Conservation (phyloP, 2,888 invertebrate species). For the Phlogophora meticulosa region DNA sequence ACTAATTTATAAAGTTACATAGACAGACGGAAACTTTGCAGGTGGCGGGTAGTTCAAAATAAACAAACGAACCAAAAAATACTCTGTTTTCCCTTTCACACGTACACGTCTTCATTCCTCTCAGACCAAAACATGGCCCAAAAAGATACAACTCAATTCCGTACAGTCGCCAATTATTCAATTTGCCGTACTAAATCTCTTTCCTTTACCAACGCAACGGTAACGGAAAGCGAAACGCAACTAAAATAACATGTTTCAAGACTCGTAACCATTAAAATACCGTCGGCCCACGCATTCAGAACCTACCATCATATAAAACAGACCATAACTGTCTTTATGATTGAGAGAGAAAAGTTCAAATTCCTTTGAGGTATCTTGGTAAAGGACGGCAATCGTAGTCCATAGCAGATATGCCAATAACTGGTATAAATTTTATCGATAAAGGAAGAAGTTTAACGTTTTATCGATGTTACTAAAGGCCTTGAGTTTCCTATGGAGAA, state of each 20-base stretch:
- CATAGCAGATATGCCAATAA: constrained; percentile 65
- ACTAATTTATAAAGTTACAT: too few species aligned
- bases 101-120: neutral
- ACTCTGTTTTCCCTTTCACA: constrained; percentile 39
- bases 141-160: constrained; percentile 37
- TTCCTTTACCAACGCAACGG: constrained; percentile 45
- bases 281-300: constrained; percentile 73
- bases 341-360: constrained; percentile 56
- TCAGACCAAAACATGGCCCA: constrained; percentile 4
- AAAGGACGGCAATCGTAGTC: constrained; percentile 68
- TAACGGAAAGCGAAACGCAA: constrained; percentile 68
- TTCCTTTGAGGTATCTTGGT: constrained; percentile 42
- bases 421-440: constrained; percentile 68
- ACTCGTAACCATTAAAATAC: constrained; percentile 81
- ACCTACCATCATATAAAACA: constrained; percentile 51
- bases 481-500: constrained; percentile 50
- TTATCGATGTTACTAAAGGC: constrained; percentile 52
- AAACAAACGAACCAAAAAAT: neutral
- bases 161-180: constrained; percentile 54
- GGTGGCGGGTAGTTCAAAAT: too few species aligned
- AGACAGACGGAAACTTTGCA: too few species aligned
- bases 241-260: constrained; percentile 68
- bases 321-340: constrained; percentile 70
- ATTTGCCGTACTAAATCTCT: constrained; percentile 58
- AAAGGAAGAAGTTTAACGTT: constrained; percentile 65